Conservation (phyloP, 1,140 invertebrate genomes). For the Diabrotica undecimpunctata region DNA sequence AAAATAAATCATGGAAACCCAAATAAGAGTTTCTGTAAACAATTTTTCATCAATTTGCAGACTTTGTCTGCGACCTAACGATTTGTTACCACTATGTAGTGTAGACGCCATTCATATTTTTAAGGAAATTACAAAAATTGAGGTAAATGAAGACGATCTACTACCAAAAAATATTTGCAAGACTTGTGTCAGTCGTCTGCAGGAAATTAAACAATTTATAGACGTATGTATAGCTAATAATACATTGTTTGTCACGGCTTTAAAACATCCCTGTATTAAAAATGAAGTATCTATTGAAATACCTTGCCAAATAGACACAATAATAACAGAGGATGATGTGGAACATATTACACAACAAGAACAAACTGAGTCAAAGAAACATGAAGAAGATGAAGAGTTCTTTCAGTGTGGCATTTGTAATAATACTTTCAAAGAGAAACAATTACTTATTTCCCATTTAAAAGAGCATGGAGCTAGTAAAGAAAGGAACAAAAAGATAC, state of each 20-base stretch:
- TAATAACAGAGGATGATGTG: not conserved
- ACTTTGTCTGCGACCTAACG: constrained; percentile 11
- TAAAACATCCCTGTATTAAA: not conserved
- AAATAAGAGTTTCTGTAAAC: constrained; percentile 3
- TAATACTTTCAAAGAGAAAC: not conserved
- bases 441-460: not conserved
- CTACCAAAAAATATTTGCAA: constrained; percentile 16
- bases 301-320: not conserved
- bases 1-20: too few species aligned
- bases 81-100: constrained; percentile 4
- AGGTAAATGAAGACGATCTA: constrained; percentile 7
- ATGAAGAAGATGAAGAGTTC: not conserved
- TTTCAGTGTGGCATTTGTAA: constrained; percentile 12
- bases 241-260: not conserved
- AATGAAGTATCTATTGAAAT: not conserved
- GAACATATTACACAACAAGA: not conserved
- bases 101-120: not conserved
- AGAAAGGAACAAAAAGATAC: not conserved
- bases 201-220: constrained; percentile 9
- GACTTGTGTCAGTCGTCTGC: not conserved
- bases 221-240: constrained; percentile 11
- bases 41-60: constrained; percentile 14
- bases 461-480: not conserved
- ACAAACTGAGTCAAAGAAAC: not conserved
- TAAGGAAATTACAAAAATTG: constrained; percentile 11